Base-by-base conservation (phyloP, 2,888 invertebrate species). In the Nemapogon koenigi region DNA sequence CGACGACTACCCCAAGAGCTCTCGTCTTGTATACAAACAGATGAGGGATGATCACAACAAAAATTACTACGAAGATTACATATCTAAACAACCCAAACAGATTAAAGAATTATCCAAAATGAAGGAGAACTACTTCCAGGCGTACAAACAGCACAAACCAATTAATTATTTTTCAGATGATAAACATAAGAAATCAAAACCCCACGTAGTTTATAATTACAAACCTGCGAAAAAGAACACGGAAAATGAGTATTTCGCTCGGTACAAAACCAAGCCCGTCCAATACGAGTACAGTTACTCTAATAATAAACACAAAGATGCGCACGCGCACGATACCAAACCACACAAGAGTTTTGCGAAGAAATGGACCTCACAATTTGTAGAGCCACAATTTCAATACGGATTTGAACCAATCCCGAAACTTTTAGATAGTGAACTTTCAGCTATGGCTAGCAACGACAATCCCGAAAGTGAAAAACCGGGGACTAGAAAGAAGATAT, bases 311-410 rank as follows among this genome's bases (percentile, higher is more conserved):
- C 61, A 64, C 2, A 56, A 55, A 19, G 73, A 73, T 42, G 69
- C 44, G 38, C 57, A 61, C 1, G 67, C 72, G 6, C 59, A 52
- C 38, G 65, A 64, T 1, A 62, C 71, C n/a, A 59, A 57, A 3
- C 65, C 68, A 2, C 52, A 50, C 25, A 59, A 59, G 38, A 57
- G 50, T 28, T 63, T 59, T 38, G 64, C 55, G 40, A 53, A 49
- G 38, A 67, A 59, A 48, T 16, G 14, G 17, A 37, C 15, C n/a
- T 71, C 71, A 25, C 62, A 62, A 41, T 73, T 75, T 40, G 71
- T 76, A 26, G 75, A 76, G 46, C 79, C 80, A 0, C 75, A 71
- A 42, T 78, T 70, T 47, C 76, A 79, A 45, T 79, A 78, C 46
- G 80, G 80, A 6, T 79, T 79, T 49, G 73, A 76, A 43, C 78